Evolutionary conservation across 2,797 vertebrate genomes (phyloP).

Genomic region (Crenuchus spilurus): DNA sequence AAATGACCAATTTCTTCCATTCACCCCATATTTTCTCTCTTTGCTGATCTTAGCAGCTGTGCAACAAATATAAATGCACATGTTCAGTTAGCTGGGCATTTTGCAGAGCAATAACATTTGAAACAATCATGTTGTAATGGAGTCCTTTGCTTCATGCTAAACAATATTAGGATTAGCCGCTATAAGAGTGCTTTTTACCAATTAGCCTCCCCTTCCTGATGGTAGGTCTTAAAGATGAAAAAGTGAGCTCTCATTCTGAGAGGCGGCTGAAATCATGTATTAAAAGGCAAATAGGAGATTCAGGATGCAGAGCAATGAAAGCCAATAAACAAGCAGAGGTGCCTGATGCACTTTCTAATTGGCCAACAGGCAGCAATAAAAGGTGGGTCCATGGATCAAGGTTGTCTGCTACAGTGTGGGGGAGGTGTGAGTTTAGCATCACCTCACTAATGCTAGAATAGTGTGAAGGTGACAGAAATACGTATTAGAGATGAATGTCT

Average conservation of each 20-base stretch:
- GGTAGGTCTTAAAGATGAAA: constrained; percentile 48
- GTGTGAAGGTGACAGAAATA: constrained; percentile 35
- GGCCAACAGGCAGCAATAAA: constrained; percentile 43
- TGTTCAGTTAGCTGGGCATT: constrained; percentile 36
- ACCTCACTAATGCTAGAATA: constrained; percentile 3
- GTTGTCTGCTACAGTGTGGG: constrained; percentile 2
- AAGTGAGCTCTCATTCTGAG: constrained; percentile 39
- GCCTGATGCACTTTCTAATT: constrained; percentile 51
- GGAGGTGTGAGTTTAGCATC: constrained; percentile 15
- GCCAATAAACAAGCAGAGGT: constrained; percentile 45
- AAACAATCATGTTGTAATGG: constrained; percentile 48
- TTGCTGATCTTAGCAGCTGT: constrained; percentile 8
- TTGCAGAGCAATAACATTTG: constrained; percentile 28
- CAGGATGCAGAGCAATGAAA: constrained; percentile 37
- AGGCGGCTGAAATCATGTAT: constrained; percentile 36
- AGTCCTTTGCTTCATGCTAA: constrained; percentile 44
- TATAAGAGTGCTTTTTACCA: constrained; percentile 54
- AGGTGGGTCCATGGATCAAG: constrained; percentile 33
- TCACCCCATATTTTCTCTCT: not conserved
- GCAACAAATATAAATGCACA: constrained; percentile 40
- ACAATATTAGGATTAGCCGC: constrained; percentile 43
- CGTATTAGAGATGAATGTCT: not conserved
- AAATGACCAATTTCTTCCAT: constrained; percentile 33
- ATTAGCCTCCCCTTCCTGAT: constrained; percentile 45
- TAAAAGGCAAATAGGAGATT: constrained; percentile 43